Percentiles rank a stretch among this genome's conserved stretches.
These are phyloP conservation scores for Drosophila bipectinata DNA, from an alignment of 1,140 invertebrate genomes.

Conservation along the genomic window DNA sequence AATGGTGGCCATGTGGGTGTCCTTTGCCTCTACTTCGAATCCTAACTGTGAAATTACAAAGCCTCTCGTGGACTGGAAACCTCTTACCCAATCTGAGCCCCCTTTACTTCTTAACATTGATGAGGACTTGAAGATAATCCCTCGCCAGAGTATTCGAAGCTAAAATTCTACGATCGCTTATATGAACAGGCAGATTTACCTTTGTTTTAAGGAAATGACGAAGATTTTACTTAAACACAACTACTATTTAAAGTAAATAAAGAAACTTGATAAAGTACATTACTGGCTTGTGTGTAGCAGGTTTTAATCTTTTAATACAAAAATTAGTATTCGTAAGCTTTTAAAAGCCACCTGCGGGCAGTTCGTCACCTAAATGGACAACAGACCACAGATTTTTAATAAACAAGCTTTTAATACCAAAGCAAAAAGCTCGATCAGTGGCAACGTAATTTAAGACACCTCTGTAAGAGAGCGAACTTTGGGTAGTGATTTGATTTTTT, in stretches of 20 bases:
- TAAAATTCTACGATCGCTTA: conserved; percentile 56
- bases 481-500: background rate
- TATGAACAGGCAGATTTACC: conserved; percentile 40
- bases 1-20: conserved; percentile 83
- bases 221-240: too few species aligned
- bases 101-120: conserved; percentile 83
- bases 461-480: conserved; percentile 36
- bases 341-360: background rate
- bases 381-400: background rate
- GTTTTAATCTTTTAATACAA: too few species aligned
- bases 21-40: conserved; percentile 82
- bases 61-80: conserved; percentile 73
- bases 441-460: conserved; percentile 25
- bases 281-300: too few species aligned
- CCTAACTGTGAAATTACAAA: conserved; percentile 62
- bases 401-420: background rate
- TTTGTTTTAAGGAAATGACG: conserved; percentile 29
- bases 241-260: too few species aligned
- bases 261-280: too few species aligned
- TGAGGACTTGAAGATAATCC: conserved; percentile 68
- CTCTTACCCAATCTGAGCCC: conserved; percentile 52
- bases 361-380: background rate
- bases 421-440: conserved; percentile 19
- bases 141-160: conserved; percentile 76
- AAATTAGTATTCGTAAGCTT: background rate